These are phyloP conservation scores for Anthoscopus minutus DNA, from an alignment of 2,113 vertebrate genomes.

Conservation along the genomic window DNA sequence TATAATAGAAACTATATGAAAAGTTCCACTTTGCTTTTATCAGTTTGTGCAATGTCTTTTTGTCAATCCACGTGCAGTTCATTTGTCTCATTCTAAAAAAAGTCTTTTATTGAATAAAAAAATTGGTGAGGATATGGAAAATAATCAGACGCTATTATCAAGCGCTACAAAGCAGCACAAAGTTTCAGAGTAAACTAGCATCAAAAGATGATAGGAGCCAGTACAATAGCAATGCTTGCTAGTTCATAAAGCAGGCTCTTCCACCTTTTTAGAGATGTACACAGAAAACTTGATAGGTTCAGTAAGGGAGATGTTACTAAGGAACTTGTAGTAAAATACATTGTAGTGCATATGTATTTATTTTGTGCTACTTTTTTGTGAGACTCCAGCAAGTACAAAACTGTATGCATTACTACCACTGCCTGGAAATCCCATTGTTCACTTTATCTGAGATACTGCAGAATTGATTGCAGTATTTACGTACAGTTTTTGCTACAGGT, in stretches of 20 bases:
- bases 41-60: background rate
- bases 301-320: background rate
- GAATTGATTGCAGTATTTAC: background rate
- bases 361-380: background rate
- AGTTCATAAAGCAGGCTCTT: background rate
- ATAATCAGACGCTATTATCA: background rate
- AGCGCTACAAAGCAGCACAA: accelerated
- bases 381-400: background rate
- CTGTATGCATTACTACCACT: background rate
- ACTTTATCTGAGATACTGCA: background rate
- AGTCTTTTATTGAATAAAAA: background rate
- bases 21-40: background rate
- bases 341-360: background rate
- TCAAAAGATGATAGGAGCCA: background rate
- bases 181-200: background rate
- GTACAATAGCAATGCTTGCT: background rate
- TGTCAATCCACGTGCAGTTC: background rate
- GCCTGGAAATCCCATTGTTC: background rate
- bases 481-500: background rate
- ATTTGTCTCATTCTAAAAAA: background rate
- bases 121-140: background rate
- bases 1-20: background rate
- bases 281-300: background rate
- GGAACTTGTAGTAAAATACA: background rate
- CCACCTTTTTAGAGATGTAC: background rate